These are phyloP conservation scores for Eupithecia subfuscata DNA, from an alignment of 2,888 invertebrate species.

Conservation along the genomic window DNA sequence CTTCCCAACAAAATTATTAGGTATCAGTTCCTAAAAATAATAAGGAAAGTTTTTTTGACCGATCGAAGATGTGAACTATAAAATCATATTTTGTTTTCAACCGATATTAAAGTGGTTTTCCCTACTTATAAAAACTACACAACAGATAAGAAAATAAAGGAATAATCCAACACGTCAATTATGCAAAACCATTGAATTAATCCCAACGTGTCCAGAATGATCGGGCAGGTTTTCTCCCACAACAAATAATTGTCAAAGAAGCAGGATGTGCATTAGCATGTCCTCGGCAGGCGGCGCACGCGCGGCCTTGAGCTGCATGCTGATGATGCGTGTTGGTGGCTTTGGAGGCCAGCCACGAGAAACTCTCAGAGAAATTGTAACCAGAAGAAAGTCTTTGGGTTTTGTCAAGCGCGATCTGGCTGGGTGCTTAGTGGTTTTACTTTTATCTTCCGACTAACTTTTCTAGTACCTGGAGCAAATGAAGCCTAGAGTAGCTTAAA, in stretches of 20 bases:
- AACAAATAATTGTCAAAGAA: conserved; percentile 21
- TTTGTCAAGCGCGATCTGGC: not conserved
- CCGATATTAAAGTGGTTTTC: not conserved
- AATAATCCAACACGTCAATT: conserved; percentile 5
- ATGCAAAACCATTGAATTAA: conserved; percentile 17
- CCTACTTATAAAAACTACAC: not conserved
- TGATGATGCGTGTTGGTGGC: conserved; percentile 16
- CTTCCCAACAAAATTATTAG: not conserved
- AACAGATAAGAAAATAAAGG: not conserved
- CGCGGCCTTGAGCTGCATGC: conserved; percentile 36
- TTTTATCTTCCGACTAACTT: not conserved
- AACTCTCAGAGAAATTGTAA: conserved; percentile 46
- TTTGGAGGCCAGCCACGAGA: conserved; percentile 29
- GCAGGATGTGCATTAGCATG: conserved; percentile 28
- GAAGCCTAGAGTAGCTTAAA: too few species aligned
- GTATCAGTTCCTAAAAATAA: not conserved
- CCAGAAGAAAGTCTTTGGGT: conserved; percentile 7
- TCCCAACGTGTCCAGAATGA: conserved; percentile 14
- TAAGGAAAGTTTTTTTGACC: not conserved
- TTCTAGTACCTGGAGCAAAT: not conserved
- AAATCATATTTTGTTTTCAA: not conserved
- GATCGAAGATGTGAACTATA: not conserved
- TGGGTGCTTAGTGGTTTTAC: not conserved
- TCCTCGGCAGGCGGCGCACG: conserved; percentile 26
- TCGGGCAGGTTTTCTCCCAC: conserved; percentile 18